Evolutionary conservation across 2,113 vertebrate genomes (phyloP).

Genomic region (Takifugu flavidus): DNA sequence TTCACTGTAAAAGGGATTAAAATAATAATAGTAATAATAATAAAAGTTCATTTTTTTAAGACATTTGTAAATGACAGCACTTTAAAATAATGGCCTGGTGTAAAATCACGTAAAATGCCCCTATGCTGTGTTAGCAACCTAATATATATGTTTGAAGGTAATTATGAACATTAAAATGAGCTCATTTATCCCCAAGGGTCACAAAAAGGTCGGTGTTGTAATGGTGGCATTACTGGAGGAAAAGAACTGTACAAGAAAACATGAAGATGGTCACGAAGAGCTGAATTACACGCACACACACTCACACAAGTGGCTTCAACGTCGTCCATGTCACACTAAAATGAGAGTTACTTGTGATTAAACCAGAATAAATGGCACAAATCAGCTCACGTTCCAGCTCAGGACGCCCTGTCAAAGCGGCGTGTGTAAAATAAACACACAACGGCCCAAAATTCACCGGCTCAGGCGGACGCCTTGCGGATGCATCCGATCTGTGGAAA

Average conservation of each 20-base stretch:
- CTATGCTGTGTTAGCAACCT: background rate
- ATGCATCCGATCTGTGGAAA: conserved; percentile 1
- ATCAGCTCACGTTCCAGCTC: conserved; percentile 24
- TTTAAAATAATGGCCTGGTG: background rate
- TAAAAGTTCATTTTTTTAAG: conserved; percentile 24
- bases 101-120: background rate
- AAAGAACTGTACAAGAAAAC: conserved; percentile 46
- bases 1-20: conserved; percentile 67
- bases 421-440: conserved; percentile 30
- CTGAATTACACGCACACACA: conserved; percentile 4
- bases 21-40: conserved; percentile 30
- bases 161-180: conserved; percentile 16
- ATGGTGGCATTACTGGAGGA: conserved; percentile 66
- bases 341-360: conserved; percentile 24
- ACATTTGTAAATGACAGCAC: conserved; percentile 17
- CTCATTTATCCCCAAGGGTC: conserved; percentile 9
- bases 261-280: conserved; percentile 4
- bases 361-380: conserved; percentile 23
- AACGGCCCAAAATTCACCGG: background rate
- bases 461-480: background rate
- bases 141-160: conserved; percentile 1
- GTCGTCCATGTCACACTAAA: conserved; percentile 5
- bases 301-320: conserved; percentile 1
- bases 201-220: conserved; percentile 33
- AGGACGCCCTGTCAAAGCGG: conserved; percentile 13